Evolutionary conservation across 2,113 vertebrate genomes (phyloP).

Genomic region (Ammodytes marinus): DNA sequence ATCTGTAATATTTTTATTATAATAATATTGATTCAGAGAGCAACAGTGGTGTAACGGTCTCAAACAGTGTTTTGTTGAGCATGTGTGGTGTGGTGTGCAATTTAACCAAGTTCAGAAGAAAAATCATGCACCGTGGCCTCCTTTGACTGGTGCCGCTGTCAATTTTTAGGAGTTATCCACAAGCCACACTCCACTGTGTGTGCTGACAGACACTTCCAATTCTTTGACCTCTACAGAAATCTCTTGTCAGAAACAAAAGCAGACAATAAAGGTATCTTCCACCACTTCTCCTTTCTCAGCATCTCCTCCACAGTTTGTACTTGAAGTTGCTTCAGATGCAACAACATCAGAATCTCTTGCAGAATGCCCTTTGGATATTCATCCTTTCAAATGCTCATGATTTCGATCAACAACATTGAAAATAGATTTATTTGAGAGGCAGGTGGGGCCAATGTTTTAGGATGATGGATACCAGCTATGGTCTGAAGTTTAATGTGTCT

Average conservation of each 20-base stretch:
- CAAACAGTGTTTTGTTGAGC: conserved; percentile 1
- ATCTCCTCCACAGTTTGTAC: conserved; percentile 8
- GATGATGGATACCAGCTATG: conserved; percentile 31
- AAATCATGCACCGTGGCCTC: not conserved
- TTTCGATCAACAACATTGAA: conserved; percentile 19
- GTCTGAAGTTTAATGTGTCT: conserved; percentile 13
- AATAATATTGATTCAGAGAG: not conserved
- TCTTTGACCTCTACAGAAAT: conserved; percentile 19
- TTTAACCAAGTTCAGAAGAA: conserved; percentile 16
- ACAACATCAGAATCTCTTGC: conserved; percentile 11
- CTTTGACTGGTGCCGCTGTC: not conserved
- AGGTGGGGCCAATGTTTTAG: not conserved
- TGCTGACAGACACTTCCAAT: not conserved
- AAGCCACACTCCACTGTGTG: not conserved
- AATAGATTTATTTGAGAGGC: conserved; percentile 33
- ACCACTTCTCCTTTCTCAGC: not conserved
- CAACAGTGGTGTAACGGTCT: not conserved
- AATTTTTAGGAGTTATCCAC: not conserved
- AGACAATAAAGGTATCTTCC: not conserved
- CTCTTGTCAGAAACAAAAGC: conserved; percentile 4
- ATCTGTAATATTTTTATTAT: not conserved
- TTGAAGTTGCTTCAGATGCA: conserved; percentile 31
- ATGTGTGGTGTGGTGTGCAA: not conserved
- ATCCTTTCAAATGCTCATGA: not conserved
- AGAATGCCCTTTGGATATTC: conserved; percentile 1